These are phyloP conservation scores for Jacana jacana DNA, from an alignment of 2,113 vertebrate genomes.

Conservation along the genomic window DNA sequence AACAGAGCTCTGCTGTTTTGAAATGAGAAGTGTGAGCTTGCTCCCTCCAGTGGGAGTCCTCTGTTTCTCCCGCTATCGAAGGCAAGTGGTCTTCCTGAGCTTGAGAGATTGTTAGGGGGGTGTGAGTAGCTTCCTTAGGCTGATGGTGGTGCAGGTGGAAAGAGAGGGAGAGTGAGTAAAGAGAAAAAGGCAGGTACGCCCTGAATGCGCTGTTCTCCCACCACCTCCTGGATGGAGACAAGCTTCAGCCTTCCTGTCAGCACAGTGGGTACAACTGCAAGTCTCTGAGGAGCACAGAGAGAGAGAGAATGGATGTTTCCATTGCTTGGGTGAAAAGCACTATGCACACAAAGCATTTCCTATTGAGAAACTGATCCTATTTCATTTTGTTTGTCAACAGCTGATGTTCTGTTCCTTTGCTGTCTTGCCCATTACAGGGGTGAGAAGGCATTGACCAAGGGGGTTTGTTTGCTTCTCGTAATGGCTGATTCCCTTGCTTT, in stretches of 20 bases:
- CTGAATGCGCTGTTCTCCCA: background rate
- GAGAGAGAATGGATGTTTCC: background rate
- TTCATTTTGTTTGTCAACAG: slow-evolving; percentile 13
- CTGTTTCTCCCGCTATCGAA: background rate
- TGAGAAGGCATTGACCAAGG: background rate
- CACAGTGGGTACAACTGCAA: background rate
- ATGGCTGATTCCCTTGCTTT: background rate
- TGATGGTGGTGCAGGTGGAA: background rate
- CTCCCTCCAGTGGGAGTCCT: background rate
- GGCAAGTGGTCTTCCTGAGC: background rate
- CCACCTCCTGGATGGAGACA: background rate
- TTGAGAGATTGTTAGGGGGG: background rate
- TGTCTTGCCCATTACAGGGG: background rate
- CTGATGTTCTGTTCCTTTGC: slow-evolving; percentile 1
- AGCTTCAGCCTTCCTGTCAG: background rate
- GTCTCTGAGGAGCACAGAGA: background rate
- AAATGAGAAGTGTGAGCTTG: background rate
- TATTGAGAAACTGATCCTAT: background rate
- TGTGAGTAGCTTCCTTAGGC: background rate
- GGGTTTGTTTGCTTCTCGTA: background rate
- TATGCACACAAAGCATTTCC: background rate
- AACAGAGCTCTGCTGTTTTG: background rate
- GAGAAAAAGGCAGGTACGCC: background rate
- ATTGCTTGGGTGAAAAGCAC: background rate
- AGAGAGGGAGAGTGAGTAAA: background rate